Percentiles rank a stretch among this genome's conserved stretches.
These are phyloP conservation scores for Aelia acuminata DNA, from an alignment of 2,888 invertebrate species.

Conservation along the genomic window DNA sequence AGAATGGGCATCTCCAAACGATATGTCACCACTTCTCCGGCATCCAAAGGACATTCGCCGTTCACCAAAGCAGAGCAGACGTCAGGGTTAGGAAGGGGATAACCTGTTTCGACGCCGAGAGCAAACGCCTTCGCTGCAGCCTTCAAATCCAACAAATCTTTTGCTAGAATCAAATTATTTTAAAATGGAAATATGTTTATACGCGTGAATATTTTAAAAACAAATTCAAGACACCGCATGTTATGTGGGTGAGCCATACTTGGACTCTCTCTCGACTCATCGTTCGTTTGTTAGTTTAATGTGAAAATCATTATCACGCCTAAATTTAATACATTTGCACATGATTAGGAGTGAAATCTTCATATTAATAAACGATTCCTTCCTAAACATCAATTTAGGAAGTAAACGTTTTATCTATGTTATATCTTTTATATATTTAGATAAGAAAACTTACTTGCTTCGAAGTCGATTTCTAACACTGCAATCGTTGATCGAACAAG, in stretches of 20 bases:
- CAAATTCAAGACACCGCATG: too few relatives aligned
- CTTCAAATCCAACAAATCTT: conserved; percentile 66
- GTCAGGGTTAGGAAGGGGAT: conserved; percentile 67
- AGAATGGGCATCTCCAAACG: conserved; percentile 68
- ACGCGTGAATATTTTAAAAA: too few relatives aligned
- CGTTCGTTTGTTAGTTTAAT: too few relatives aligned
- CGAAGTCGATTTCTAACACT: conserved; percentile 62
- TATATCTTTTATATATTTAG: too few relatives aligned
- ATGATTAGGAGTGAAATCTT: too few relatives aligned
- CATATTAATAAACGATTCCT: too few relatives aligned
- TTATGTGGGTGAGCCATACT: too few relatives aligned
- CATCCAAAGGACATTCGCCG: conserved; percentile 68
- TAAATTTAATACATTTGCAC: too few relatives aligned
- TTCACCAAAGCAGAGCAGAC: conserved; percentile 67
- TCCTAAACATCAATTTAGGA: too few relatives aligned
- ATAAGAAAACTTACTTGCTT: conserved; percentile 63
- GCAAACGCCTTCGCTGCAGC: conserved; percentile 67
- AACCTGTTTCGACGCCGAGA: conserved; percentile 65
- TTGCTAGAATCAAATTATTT: conserved; percentile 65
- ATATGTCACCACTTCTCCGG: conserved; percentile 68
- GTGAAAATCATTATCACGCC: too few relatives aligned
- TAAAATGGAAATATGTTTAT: not conserved
- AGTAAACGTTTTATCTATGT: too few relatives aligned
- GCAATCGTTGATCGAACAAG: conserved; percentile 59
- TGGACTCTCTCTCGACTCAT: too few relatives aligned